Evolutionary conservation across 2,113 vertebrate species (phyloP).

Genomic region (Mastomys coucha): DNA sequence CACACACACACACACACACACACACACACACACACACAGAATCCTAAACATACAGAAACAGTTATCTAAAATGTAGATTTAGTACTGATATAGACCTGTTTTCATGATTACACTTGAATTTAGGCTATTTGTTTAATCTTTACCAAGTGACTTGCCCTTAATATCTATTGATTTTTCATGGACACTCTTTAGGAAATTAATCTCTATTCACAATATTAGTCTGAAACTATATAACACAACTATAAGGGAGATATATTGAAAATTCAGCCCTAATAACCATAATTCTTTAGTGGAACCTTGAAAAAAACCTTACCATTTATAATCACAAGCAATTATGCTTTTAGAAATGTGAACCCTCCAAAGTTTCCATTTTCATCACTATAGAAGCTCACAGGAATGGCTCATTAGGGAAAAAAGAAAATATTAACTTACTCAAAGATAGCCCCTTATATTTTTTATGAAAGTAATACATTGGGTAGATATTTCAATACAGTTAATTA

Average conservation of each 20-base stretch:
- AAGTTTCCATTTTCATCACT: background rate
- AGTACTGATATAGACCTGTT: background rate
- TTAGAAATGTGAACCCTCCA: background rate
- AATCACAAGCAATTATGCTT: background rate
- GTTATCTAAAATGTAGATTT: background rate
- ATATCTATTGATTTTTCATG: background rate
- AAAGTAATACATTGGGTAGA: background rate
- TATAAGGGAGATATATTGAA: background rate
- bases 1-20: background rate
- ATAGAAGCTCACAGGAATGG: background rate
- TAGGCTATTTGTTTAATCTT: background rate
- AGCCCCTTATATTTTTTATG: background rate
- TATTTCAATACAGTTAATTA: background rate
- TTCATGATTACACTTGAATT: background rate
- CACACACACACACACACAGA: too few relatives aligned
- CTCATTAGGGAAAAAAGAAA: background rate
- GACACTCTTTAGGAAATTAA: background rate
- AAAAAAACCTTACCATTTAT: background rate
- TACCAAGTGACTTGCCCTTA: background rate
- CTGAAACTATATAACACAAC: background rate
- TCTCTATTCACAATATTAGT: background rate
- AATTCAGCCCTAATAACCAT: background rate
- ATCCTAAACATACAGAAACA: background rate
- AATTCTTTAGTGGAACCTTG: background rate
- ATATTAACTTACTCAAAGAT: background rate